Evolutionary conservation across 2,888 invertebrate genomes (phyloP), one percentile per base, ranked within the genome.

Genomic region (Drosophila heteroneura): DNA sequence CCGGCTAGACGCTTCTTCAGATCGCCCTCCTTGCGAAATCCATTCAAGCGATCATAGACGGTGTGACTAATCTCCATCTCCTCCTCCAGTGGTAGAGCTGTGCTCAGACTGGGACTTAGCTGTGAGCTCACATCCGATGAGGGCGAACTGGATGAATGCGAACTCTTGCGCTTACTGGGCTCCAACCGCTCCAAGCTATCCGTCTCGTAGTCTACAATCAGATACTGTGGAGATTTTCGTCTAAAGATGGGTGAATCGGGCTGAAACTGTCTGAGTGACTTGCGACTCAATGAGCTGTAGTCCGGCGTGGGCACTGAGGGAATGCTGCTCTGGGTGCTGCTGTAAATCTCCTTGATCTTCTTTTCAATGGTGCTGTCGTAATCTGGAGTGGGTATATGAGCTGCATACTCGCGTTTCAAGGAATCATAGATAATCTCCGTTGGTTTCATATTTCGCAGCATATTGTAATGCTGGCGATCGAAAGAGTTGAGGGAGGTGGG

Each of bases 1-100:
- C 78, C 63, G 3, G 78, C 59, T 7, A 87, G 56, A 3, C 90
- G 92, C 63, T 93, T 92, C 71, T 93, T 93, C 16, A 90, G 70
- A 5, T 92, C 92, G n/a, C 91, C 91, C 53, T 93, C 93, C 72
- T 93, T 92, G 32, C 92, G 90, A 87, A 92, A 91, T 39, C 93
- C 93, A 63, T 93, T 92, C 12, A 93, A 72, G 26, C 92, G 92
- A 79, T 94, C 93, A 71, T 96, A 96, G 3, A 97, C 95, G 5
- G 96, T 96, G 89, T 97, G 97, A 83, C 95, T 94, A 94, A 97
- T 96, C 32, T 96, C 97, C 79, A 97, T 94, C 92, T 97, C 97
- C 94, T 97, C 97, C 90, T 97, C 97, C 91, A 97, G 94, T 0
- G 97, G 97, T 64, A 97, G 92, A 1, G 96, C 96, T 3, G 95